Conservation (phyloP, 2,113 vertebrate genomes). For the Dipodomys stephensi region DNA sequence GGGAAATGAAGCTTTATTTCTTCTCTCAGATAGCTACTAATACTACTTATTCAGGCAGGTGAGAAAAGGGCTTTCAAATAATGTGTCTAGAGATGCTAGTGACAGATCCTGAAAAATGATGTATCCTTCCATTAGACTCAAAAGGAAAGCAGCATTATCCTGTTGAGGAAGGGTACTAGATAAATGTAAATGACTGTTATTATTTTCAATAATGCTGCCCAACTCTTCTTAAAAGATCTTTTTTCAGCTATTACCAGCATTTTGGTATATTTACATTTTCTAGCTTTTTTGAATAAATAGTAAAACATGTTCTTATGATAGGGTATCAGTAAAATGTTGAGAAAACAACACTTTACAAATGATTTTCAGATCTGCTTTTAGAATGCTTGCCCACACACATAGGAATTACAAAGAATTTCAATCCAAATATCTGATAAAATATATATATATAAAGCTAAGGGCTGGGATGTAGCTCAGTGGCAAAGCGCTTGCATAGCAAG, state of each 20-base stretch:
- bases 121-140: conserved; percentile 3
- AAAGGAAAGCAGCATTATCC: conserved; percentile 35
- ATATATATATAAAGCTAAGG: background rate
- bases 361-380: conserved; percentile 36
- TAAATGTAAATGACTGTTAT: conserved; percentile 62
- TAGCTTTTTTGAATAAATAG: conserved; percentile 41
- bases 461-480: too few relatives aligned
- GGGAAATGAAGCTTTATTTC: background rate
- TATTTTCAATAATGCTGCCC: conserved; percentile 72
- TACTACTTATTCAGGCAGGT: background rate
- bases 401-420: conserved; percentile 19
- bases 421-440: conserved; percentile 46
- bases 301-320: background rate
- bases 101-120: conserved; percentile 12
- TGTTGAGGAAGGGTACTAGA: conserved; percentile 32
- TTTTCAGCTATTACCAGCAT: conserved; percentile 51
- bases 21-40: conserved; percentile 30
- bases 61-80: conserved; percentile 8
- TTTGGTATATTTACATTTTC: conserved; percentile 60
- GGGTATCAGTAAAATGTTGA: conserved; percentile 45
- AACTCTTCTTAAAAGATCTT: conserved; percentile 53
- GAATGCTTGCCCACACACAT: conserved; percentile 30
- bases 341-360: conserved; percentile 55
- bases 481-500: too few relatives aligned
- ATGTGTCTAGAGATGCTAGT: background rate